Evolutionary conservation across 2,113 vertebrate species (phyloP), one percentile per base, ranked within the genome.

Genomic region (Salvelinus alpinus): DNA sequence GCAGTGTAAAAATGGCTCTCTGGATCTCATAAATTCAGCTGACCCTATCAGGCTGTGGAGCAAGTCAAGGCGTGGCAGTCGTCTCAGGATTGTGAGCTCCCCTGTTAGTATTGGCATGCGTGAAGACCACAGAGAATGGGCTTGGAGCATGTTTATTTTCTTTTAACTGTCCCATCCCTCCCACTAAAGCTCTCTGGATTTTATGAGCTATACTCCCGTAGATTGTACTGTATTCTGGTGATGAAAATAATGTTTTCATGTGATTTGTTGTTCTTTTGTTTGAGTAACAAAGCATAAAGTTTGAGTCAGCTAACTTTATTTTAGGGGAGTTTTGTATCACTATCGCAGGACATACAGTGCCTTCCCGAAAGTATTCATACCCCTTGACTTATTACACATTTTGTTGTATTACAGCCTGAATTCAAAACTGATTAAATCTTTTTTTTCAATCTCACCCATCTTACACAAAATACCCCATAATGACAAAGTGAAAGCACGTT

Each of bases 91-190:
- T n/a, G 66, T 57, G 31, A 76, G 31, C 29, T 44, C n/a, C 57
- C 18, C 14, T 67, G 57, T 70, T 70, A 70, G 75, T 64, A 34
- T 47, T 76, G 75, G 75, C 74, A 70, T 70, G 29, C 34, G 8
- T 62, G 31, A 70, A 31, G 22, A 76, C 74, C 74, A 71, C 75
- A 48, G 67, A 14, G 20, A 66, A 67, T 66, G 44, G 22, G 22
- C 16, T 57, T 18, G 24, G 48, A 20, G 38, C 64, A 68, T 67
- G 31, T 75, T 67, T 67, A 29, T 44, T 75, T 54, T 51, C 20
- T 22, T 66, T 27, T 64, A 64, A 12, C n/a, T 22, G 29, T 47
- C 25, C 34, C 60, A 8, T 54, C 24, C 73, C 73, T 67, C 64
- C 14, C 62, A 31, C 60, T 67, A 25, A 66, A 74, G 34, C 34